A percentile compares a stretch with the other conserved stretches of the same genome.
These are phyloP conservation scores for Polyodon spathula DNA, from an alignment of 2,113 vertebrate genomes.

Conservation along the genomic window DNA sequence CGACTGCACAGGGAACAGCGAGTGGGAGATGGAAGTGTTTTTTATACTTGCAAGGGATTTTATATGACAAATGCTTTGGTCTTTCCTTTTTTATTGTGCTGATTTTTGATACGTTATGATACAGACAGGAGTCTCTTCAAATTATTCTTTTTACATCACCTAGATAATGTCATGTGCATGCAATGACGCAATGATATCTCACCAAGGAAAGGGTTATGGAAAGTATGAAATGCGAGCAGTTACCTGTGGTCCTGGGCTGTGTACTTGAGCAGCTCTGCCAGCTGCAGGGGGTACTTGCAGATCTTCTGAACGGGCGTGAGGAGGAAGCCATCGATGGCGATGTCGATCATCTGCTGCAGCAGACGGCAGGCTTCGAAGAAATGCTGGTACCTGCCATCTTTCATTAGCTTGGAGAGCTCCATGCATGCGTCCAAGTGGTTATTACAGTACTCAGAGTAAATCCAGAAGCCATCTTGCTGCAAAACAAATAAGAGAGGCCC, in stretches of 20 bases:
- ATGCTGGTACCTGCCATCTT: slow-evolving; percentile 93
- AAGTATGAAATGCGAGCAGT: no score
- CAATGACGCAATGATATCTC: no score
- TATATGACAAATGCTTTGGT: no score
- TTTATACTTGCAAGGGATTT: no score
- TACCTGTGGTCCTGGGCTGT: slow-evolving; percentile 97
- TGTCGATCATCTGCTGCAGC: slow-evolving; percentile 97
- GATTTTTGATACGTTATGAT: no score
- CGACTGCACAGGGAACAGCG: no score
- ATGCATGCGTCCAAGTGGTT: slow-evolving; percentile 96
- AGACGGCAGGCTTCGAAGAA: slow-evolving; percentile 97
- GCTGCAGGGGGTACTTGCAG: slow-evolving; percentile 97
- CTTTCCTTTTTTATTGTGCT: no score
- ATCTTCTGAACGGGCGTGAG: slow-evolving; percentile 98
- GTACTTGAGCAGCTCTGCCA: slow-evolving; percentile 95
- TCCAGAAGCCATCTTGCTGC: slow-evolving; percentile 98
- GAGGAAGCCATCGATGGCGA: slow-evolving; percentile 96
- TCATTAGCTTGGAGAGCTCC: slow-evolving; percentile 96
- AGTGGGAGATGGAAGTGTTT: no score
- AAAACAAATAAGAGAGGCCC: background rate
- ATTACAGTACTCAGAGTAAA: slow-evolving; percentile 98
- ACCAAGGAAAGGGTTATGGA: no score
- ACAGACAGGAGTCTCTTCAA: no score
- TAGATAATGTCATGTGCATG: no score
- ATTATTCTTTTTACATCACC: no score